Evolutionary conservation across 2,113 vertebrate genomes (phyloP).

Genomic region (Channa maculata): DNA sequence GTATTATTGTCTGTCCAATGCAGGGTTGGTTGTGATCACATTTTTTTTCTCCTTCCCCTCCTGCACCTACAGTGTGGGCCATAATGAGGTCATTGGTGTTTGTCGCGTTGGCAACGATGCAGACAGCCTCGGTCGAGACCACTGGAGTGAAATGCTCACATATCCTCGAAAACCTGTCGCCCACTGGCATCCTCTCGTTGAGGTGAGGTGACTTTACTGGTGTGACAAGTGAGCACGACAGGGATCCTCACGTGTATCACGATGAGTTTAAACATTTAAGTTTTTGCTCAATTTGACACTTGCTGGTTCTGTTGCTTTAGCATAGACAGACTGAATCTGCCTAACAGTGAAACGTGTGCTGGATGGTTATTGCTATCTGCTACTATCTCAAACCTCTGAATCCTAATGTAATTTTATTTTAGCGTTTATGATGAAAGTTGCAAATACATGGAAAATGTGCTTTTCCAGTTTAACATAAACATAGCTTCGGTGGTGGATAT

Average conservation of each 20-base stretch:
- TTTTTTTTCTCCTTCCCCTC: slow-evolving; percentile 82
- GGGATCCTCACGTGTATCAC: too few species aligned
- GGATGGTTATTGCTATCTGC: not conserved
- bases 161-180: slow-evolving; percentile 98
- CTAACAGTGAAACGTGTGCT: not conserved
- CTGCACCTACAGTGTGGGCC: slow-evolving; percentile 93
- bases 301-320: not conserved
- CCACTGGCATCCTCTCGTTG: slow-evolving; percentile 96
- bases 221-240: too few species aligned
- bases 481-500: not conserved
- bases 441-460: not conserved
- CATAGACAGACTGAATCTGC: not conserved
- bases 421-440: not conserved
- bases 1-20: slow-evolving; percentile 21
- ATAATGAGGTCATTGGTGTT: slow-evolving; percentile 99
- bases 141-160: slow-evolving; percentile 98
- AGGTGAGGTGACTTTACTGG: slow-evolving; percentile 84
- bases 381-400: not conserved
- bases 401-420: not conserved
- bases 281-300: not conserved
- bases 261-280: too few species aligned
- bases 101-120: slow-evolving; percentile 96
- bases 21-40: slow-evolving; percentile 37
- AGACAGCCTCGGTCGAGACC: slow-evolving; percentile 93
- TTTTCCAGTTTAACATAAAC: not conserved